Percentiles rank a stretch among this genome's conserved stretches.
Evolutionary conservation across 1,140 invertebrate species (phyloP).

Genomic region (Stegodyphus mimosarum): DNA sequence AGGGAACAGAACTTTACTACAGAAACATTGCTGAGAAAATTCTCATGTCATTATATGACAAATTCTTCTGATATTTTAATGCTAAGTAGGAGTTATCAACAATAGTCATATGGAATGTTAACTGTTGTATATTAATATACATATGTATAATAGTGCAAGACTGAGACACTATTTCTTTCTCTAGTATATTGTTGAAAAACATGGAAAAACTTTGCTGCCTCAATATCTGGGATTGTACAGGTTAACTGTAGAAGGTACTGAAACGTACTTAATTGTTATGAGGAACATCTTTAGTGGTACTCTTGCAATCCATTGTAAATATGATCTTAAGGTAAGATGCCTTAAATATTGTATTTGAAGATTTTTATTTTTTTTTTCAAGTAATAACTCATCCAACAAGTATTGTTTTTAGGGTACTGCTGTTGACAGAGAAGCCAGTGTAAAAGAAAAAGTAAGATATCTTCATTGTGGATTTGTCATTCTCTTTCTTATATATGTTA

Average conservation of each 20-base stretch:
- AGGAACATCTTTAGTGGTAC: constrained; percentile 98
- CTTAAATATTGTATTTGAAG: not conserved
- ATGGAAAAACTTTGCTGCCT: constrained; percentile 96
- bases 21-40: too few relatives aligned
- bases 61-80: too few relatives aligned
- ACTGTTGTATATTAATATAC: too few relatives aligned
- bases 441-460: constrained; percentile 82
- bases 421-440: constrained; percentile 96
- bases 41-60: too few relatives aligned
- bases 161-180: not conserved
- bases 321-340: constrained; percentile 74
- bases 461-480: too few relatives aligned
- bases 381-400: too few relatives aligned
- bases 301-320: constrained; percentile 89
- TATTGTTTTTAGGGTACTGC: constrained; percentile 78
- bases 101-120: too few relatives aligned
- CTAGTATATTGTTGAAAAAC: constrained; percentile 93
- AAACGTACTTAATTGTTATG: constrained; percentile 96
- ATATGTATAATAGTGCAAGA: too few relatives aligned
- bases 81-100: too few relatives aligned
- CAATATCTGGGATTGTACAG: constrained; percentile 99
- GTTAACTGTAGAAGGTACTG: constrained; percentile 95
- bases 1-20: too few relatives aligned
- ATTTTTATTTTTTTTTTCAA: not conserved
- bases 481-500: too few relatives aligned